Evolutionary conservation across 2,113 vertebrate species (phyloP).

Genomic region (Herpailurus yagouaroundi): DNA sequence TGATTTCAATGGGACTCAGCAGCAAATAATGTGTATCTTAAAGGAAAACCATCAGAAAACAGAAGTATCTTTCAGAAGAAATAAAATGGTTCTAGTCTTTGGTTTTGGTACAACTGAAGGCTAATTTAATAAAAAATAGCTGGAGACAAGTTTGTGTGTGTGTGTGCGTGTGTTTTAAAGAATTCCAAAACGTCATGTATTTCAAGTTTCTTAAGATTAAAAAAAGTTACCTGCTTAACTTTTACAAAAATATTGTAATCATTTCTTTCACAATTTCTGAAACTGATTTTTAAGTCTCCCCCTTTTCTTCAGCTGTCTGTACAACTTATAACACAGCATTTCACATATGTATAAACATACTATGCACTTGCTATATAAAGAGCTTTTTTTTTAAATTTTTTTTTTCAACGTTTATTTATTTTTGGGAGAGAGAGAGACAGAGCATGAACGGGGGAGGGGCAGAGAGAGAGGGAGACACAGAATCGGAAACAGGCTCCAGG

Average conservation of each 20-base stretch:
- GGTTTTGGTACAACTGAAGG: constrained; percentile 18
- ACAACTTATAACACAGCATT: constrained; percentile 14
- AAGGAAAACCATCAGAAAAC: background rate
- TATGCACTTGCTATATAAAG: background rate
- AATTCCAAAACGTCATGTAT: constrained; percentile 6
- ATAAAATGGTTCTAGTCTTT: background rate
- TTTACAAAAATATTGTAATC: constrained; percentile 6
- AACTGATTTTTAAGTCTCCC: background rate
- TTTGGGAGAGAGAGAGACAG: no score
- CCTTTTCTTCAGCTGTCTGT: constrained; percentile 25
- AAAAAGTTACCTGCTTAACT: background rate
- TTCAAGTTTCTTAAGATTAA: background rate
- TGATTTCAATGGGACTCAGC: background rate
- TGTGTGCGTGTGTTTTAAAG: background rate
- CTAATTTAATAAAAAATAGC: background rate
- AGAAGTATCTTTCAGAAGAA: background rate
- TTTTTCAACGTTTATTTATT: no score
- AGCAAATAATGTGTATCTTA: constrained; percentile 19
- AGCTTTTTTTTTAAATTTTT: background rate
- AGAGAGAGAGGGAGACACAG: no score
- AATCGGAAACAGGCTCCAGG: no score
- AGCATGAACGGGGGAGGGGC: no score
- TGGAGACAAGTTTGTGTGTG: background rate
- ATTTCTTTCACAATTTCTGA: background rate
- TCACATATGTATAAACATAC: background rate